Conservation (phyloP, 1,140 invertebrate genomes). For the Drosophila mayri region DNA sequence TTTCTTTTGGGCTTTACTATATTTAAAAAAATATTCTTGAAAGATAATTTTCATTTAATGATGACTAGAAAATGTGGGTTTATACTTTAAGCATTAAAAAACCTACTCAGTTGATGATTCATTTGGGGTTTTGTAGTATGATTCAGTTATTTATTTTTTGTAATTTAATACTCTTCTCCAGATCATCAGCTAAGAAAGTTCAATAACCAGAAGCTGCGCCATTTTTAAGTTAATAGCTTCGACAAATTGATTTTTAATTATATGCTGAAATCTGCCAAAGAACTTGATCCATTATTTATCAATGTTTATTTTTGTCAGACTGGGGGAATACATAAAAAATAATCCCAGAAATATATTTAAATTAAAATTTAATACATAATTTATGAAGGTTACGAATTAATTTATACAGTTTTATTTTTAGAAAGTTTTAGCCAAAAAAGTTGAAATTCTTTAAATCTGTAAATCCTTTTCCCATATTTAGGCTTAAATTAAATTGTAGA, state of each 20-base stretch:
- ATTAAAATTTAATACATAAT: not conserved
- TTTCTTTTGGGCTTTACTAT: not conserved
- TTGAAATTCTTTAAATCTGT: no score
- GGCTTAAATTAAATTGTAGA: not conserved
- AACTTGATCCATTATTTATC: conserved; percentile 16
- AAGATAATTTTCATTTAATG: not conserved
- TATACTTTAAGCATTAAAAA: conserved; percentile 9
- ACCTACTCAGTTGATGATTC: conserved; percentile 17
- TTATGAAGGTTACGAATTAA: not conserved
- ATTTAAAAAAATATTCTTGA: not conserved
- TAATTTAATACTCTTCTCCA: not conserved
- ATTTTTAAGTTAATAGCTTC: conserved; percentile 12
- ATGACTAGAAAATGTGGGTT: conserved; percentile 8
- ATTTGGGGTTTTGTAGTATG: conserved; percentile 2
- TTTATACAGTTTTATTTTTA: not conserved
- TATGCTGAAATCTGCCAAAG: not conserved
- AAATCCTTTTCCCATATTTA: not conserved
- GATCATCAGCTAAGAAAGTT: conserved; percentile 8
- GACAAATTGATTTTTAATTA: conserved; percentile 13
- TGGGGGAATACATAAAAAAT: no score
- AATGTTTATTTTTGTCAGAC: conserved; percentile 2
- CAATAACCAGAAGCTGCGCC: conserved; percentile 18
- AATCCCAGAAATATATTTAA: not conserved
- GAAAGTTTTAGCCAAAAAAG: not conserved
- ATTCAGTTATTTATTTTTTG: not conserved